These are phyloP conservation scores for Brachionus asplanchnoidis DNA, from an alignment of 1,140 invertebrate genomes.

Conservation along the genomic window DNA sequence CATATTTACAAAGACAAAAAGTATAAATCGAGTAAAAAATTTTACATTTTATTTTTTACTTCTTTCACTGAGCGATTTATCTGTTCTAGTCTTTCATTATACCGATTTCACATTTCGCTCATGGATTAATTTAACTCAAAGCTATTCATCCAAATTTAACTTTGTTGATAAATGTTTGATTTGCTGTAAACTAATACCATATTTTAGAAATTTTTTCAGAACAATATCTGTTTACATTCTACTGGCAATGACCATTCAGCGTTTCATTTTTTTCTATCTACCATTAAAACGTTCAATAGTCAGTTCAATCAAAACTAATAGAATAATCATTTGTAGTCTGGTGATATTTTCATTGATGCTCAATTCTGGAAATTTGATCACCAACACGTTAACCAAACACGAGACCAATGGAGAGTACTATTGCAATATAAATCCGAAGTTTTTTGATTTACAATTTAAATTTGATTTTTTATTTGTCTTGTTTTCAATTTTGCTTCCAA, in stretches of 20 bases:
- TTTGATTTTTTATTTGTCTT: slow-evolving; percentile 26
- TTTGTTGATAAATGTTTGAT: slow-evolving; percentile 16
- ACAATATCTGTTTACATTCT: slow-evolving; percentile 19
- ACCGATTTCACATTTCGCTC: not conserved
- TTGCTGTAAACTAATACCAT: slow-evolving; percentile 29
- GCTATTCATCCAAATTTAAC: slow-evolving; percentile 8
- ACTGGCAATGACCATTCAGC: not conserved
- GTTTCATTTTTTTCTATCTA: not conserved
- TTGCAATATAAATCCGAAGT: not conserved
- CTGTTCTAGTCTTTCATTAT: not conserved
- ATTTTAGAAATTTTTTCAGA: slow-evolving; percentile 23
- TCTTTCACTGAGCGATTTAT: not conserved
- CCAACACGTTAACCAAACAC: not conserved
- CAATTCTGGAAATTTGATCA: not conserved
- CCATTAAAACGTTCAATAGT: not conserved
- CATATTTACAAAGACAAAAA: not conserved
- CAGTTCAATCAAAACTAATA: not conserved
- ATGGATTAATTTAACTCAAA: slow-evolving; percentile 11
- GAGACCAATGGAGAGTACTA: slow-evolving; percentile 13
- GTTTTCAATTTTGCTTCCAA: slow-evolving; percentile 6
- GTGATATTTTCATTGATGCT: not conserved
- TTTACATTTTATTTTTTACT: slow-evolving; percentile 12
- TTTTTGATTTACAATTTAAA: not conserved
- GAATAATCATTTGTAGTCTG: not conserved
- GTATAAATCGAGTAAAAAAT: not conserved